A percentile compares a stretch with the other conserved stretches of the same genome.
Evolutionary conservation across 2,888 invertebrate species (phyloP).

Genomic region (Cepaea hortensis): DNA sequence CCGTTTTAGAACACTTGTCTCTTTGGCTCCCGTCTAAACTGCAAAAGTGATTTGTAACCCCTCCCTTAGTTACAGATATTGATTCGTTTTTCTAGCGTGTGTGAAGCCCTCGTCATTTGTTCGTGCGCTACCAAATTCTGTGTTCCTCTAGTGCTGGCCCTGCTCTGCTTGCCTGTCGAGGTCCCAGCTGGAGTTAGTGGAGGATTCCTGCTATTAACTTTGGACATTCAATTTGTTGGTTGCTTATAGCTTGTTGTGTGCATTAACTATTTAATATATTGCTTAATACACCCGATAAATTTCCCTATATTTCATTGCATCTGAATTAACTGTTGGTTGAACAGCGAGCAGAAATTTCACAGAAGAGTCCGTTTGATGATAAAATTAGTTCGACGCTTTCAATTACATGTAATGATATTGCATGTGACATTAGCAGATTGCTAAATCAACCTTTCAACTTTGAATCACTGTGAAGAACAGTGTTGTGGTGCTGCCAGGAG

Average conservation of each 20-base stretch:
- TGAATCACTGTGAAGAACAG: background rate
- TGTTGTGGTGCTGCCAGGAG: background rate
- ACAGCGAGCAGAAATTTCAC: background rate
- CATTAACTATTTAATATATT: background rate
- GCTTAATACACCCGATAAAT: background rate
- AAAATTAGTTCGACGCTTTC: background rate
- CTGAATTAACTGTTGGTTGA: background rate
- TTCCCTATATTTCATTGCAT: background rate
- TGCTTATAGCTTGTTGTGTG: background rate
- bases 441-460: background rate
- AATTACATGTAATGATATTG: too few relatives aligned
- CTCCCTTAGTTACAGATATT: slow-evolving; percentile 46
- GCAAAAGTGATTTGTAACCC: slow-evolving; percentile 48
- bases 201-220: background rate
- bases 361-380: background rate
- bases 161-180: background rate
- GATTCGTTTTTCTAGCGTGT: slow-evolving; percentile 26
- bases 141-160: slow-evolving; percentile 1
- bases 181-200: slow-evolving; percentile 18
- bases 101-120: slow-evolving; percentile 22
- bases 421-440: too few relatives aligned
- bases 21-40: slow-evolving; percentile 39
- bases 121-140: slow-evolving; percentile 24
- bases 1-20: slow-evolving; percentile 41
- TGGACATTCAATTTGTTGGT: background rate